Conservation (phyloP, 1,140 invertebrate species). For the Aphis gossypii region DNA sequence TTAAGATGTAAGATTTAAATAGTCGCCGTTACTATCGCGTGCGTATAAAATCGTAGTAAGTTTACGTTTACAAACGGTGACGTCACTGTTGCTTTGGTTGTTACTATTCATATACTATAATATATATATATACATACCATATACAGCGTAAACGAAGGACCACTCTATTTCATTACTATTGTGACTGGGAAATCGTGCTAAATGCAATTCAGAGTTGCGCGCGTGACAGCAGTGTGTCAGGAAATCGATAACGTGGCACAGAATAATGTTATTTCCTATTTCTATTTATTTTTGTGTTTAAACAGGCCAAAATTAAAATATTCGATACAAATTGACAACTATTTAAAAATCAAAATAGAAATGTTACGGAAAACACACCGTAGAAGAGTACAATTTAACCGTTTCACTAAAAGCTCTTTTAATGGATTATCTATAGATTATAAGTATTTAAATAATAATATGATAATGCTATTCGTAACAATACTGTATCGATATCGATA, state of each 20-base stretch:
- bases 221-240: slow-evolving; percentile 33
- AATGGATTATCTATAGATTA: neutral
- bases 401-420: neutral
- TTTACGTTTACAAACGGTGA: slow-evolving; percentile 6
- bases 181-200: slow-evolving; percentile 43
- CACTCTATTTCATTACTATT: slow-evolving; percentile 26
- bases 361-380: neutral
- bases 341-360: neutral
- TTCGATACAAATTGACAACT: neutral
- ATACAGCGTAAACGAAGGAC: neutral
- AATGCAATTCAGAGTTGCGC: slow-evolving; percentile 48
- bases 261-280: neutral
- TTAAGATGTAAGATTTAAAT: neutral
- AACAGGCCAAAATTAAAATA: neutral
- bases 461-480: neutral
- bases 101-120: neutral
- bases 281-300: neutral
- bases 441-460: neutral
- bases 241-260: slow-evolving; percentile 28
- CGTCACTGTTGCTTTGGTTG: slow-evolving; percentile 33
- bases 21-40: neutral
- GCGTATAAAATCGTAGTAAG: slow-evolving; percentile 2
- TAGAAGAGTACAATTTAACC: neutral
- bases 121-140: neutral
- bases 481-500: neutral